Evolutionary conservation across 1,140 invertebrate genomes (phyloP), one percentile per base, ranked within the genome.

Genomic region (Medauroidea extradentata): DNA sequence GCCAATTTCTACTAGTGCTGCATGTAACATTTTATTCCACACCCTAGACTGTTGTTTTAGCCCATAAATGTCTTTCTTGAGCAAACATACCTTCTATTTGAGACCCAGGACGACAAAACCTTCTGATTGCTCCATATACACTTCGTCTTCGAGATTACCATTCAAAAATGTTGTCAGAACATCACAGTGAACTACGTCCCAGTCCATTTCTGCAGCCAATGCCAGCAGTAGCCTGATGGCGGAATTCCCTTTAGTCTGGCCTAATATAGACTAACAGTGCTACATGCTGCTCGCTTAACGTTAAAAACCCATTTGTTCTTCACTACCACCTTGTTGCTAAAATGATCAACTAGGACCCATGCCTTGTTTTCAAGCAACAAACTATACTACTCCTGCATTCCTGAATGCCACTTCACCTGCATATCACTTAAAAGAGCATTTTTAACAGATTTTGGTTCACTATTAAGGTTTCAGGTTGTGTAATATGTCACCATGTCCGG

Each of bases 11-110:
- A n/a, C n/a, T n/a, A n/a, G n/a, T n/a, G n/a, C n/a, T n/a, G n/a
- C n/a, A n/a, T n/a, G n/a, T n/a, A n/a, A n/a, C n/a, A n/a, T n/a
- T n/a, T n/a, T n/a, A n/a, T n/a, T n/a, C n/a, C n/a, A n/a, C n/a
- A n/a, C n/a, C n/a, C n/a, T n/a, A n/a, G n/a, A n/a, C n/a, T n/a
- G n/a, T n/a, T n/a, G n/a, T n/a, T 75, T 77, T 24, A 77, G 63
- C 0, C 71, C 71, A 69, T 75, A 74, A 19, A 76, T 62, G 24
- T 69, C 67, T 64, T 73, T 69, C 38, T 72, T 71, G 69, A 77
- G 58, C 43, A 53, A 50, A 61, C 68, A 75, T 21, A 78, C 69
- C 60, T 70, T 46, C 38, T 67, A 63, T 56, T 66, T 61, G 21
- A 67, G 57, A 16, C n/a, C 24, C n/a, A 5, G 4, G 16, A 24